Conservation (phyloP, 2,888 invertebrate species). For the Catocala fraxini region DNA sequence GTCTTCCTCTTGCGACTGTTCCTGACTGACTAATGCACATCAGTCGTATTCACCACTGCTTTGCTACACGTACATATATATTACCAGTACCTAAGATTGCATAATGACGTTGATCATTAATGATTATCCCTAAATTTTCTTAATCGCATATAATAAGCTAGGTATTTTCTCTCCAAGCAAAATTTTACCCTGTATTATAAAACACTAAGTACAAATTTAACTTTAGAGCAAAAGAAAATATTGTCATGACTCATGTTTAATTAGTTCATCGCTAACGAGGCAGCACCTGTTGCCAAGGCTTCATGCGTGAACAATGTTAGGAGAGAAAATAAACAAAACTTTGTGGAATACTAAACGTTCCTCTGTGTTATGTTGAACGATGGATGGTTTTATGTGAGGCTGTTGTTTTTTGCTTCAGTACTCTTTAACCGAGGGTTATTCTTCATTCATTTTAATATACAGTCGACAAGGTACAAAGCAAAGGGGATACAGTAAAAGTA, state of each 20-base stretch:
- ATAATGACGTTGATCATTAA: too few species aligned
- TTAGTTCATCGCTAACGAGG: conserved; percentile 38
- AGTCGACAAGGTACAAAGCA: too few species aligned
- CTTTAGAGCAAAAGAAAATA: conserved; percentile 12
- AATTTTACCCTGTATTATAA: background rate
- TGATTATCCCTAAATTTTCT: too few species aligned
- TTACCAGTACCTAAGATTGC: too few species aligned
- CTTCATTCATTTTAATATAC: too few species aligned
- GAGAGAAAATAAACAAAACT: conserved; percentile 5
- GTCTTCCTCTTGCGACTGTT: too few species aligned
- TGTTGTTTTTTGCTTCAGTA: background rate
- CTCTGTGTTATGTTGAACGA: background rate
- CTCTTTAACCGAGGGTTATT: too few species aligned
- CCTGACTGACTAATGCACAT: too few species aligned
- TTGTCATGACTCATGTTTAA: conserved; percentile 25
- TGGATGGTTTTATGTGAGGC: background rate
- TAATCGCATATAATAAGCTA: too few species aligned
- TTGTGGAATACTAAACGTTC: background rate
- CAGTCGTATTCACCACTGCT: too few species aligned
- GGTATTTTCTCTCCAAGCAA: background rate
- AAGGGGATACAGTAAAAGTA: too few species aligned
- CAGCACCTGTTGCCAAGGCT: conserved; percentile 35
- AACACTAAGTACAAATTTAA: background rate
- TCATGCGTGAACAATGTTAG: conserved; percentile 10
- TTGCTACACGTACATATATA: too few species aligned